Base-by-base conservation (phyloP, 2,888 invertebrate species). In the Nymphalis c-album region DNA sequence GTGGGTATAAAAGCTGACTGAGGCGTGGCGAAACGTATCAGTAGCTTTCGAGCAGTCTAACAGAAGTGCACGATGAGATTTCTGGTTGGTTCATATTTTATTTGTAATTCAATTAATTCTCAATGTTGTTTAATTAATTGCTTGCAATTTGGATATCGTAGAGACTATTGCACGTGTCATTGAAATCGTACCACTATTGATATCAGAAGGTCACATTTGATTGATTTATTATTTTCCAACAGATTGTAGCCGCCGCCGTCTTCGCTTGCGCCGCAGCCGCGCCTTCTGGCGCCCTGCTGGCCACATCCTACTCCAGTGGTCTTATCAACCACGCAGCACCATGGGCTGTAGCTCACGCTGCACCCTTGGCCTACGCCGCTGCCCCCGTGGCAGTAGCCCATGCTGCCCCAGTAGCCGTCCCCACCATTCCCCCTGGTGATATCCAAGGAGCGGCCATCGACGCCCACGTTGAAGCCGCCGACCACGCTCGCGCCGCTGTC, bases 181-280 rank as follows among this genome's bases (percentile, higher is more conserved):
- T 55, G 16, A 31, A 55, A 55, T 2, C 50, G 4, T 26, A 5
- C 17, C 4, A 55, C 7, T 18, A 18, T 48, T n/a, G 17, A 18
- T 20, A 8, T 18, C 40, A 40, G 40, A 18, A 68, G 71, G 75
- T 76, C 75, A 76, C 74, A 73, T 40, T 40, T 70, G 61, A 26
- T 26, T 60, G 63, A 63, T 63, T 72, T 78, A 76, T 70, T 74
- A 79, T 84, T 80, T 40, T 40, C 10, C 40, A 40, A 51, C 88
- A 94, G 94, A 93, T 93, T 88, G 92, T 93, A 79, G 87, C 93
- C 86, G 87, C 88, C 83, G 91, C 93, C 87, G 85, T 93, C 80
- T 78, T 82, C 79, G 82, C 82, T 82, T 87, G 85, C 86, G 88
- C 88, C 86, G 85, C 88, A 84, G 89, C 90, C 75, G 86, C 83